phyloP scores from a whole-genome alignment of 2,888 invertebrate species.

The Epirrita christyi region DNA sequence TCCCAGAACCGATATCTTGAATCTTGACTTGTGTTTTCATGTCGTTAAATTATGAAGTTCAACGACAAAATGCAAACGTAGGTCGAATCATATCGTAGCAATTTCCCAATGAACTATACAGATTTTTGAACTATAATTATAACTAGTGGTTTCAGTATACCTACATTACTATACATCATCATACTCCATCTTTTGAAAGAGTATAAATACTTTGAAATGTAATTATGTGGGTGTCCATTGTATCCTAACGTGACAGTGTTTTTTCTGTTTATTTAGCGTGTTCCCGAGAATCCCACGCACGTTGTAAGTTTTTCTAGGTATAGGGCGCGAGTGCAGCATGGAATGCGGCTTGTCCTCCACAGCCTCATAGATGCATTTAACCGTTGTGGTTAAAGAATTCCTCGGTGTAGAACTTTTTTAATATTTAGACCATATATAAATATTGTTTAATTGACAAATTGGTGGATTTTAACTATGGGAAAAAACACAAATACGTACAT shows the following conservation, averaged over 20 bases:
- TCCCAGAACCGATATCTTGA: slow-evolving; percentile 27
- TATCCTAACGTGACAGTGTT: slow-evolving; percentile 48
- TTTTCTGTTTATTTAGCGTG: slow-evolving; percentile 59
- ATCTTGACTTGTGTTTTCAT: slow-evolving; percentile 17
- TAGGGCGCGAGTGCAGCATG: slow-evolving; percentile 56
- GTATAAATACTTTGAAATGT: slow-evolving; percentile 41
- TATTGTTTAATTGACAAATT: too few relatives aligned
- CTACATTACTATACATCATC: slow-evolving; percentile 9
- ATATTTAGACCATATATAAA: slow-evolving; percentile 6
- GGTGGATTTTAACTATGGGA: too few relatives aligned
- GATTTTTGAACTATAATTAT: too few relatives aligned
- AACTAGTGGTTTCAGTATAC: slow-evolving; percentile 5
- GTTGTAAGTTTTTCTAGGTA: slow-evolving; percentile 65
- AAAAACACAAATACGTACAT: too few relatives aligned
- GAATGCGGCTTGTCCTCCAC: slow-evolving; percentile 56
- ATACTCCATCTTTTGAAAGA: slow-evolving; percentile 30
- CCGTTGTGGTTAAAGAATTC: slow-evolving; percentile 19
- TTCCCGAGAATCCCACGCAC: slow-evolving; percentile 62
- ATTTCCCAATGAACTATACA: background rate
- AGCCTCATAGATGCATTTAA: slow-evolving; percentile 41
- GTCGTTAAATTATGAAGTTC: background rate
- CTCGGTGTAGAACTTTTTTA: slow-evolving; percentile 8
- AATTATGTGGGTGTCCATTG: slow-evolving; percentile 52
- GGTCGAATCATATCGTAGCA: background rate
- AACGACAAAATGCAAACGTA: background rate